These are phyloP conservation scores for Australoheros scitulus DNA, from an alignment of 2,113 vertebrate genomes.

Conservation along the genomic window DNA sequence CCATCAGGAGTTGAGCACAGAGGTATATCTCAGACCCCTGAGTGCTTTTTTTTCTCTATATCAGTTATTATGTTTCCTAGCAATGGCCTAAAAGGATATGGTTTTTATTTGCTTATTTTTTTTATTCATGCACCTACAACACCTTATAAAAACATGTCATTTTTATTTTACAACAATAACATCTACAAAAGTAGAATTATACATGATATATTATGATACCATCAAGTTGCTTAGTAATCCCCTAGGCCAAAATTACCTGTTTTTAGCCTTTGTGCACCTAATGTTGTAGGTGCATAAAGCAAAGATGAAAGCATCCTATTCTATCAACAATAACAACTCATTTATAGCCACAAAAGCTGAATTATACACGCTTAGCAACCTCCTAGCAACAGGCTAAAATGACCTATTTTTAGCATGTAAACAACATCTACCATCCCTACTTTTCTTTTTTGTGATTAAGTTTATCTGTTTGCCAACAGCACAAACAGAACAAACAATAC, in stretches of 20 bases:
- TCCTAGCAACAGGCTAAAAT: background rate
- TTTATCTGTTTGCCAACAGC: background rate
- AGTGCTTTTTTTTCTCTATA: rapidly evolving
- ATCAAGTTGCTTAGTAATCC: background rate
- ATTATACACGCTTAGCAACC: background rate
- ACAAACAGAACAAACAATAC: background rate
- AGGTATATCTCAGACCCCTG: background rate
- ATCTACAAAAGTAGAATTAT: background rate
- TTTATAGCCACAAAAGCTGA: slow-evolving; percentile 1
- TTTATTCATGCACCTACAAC: background rate
- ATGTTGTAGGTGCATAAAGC: background rate
- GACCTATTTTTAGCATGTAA: background rate
- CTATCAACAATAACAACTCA: background rate
- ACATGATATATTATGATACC: background rate
- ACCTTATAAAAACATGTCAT: background rate
- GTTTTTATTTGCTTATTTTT: background rate
- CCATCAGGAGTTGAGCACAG: background rate
- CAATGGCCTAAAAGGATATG: rapidly evolving
- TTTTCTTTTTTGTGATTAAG: background rate
- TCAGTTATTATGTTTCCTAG: background rate
- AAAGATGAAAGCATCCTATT: background rate
- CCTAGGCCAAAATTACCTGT: no score
- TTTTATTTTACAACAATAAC: background rate
- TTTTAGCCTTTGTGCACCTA: background rate
- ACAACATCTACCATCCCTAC: background rate